Base-by-base conservation (phyloP, 2,888 invertebrate genomes). In the Drosophila kambysellisi region DNA sequence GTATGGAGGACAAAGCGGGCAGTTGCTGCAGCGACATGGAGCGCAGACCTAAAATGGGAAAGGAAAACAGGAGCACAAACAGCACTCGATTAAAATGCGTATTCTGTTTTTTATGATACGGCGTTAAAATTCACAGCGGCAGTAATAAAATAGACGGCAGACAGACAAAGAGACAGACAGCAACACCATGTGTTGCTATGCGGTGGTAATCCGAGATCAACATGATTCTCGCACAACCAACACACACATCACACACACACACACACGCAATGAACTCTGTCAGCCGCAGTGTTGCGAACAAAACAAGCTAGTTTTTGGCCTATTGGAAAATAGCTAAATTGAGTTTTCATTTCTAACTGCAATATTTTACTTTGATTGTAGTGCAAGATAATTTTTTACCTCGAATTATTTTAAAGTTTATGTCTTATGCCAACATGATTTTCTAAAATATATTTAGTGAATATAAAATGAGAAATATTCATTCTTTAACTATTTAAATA, bases 21-120 rank as follows among this genome's bases (percentile, higher is more conserved):
- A 91, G 61, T 68, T 92, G 92, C 76, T 92, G 92, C 56, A 92
- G 67, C 65, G 92, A 83, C 90, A 93, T 91, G 64, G 92, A 91
- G 59, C 93, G 92, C 50, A 93, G 81, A 78, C 92, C 93, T 93
- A 74, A 9, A 52, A 70, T 17, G 65, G 12, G 73, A 9, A 48
- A 68, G 20, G 67, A 25, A 60, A 39, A 39, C 29, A 56, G 56
- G 39, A 30, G 43, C 29, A 32, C 35, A 59, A 52, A 41, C 29
- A 59, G 67, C 50, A 77, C 54, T 62, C 72, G 74, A 88, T 83
- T 79, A 88, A 83, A 80, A 52, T 73, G 51, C 68, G 64, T 53
- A 37, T 43, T 59, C 70, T 72, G 75, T 70, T 77, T 66, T 81
- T 77, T 80, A 85, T 82, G 82, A 75, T 70, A 65, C 29, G 59